Base-by-base conservation (phyloP, 2,113 vertebrate genomes). In the Ciconia stormi region DNA sequence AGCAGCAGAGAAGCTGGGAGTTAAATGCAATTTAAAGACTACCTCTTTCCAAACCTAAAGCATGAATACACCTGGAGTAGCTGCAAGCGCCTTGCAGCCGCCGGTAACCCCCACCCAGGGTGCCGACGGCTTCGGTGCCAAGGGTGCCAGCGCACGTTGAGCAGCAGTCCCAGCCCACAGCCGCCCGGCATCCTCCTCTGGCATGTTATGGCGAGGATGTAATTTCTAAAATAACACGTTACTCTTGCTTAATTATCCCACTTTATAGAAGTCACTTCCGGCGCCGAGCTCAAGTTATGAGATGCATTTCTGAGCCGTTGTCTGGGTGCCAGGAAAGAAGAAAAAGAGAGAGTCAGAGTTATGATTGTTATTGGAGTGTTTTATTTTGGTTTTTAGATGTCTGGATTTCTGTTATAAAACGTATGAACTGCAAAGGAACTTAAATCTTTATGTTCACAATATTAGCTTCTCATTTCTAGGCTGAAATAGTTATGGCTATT, bases 201-300 rank as follows among this genome's bases (percentile, higher is more conserved):
- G 89, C 83, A 0, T 74, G 92, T 96, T 90, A 81, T 72, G 55
- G 89, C 69, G 26, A 93, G 92, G 94, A 91, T 94, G 90, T 96
- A 94, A 94, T 97, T 97, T 89, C 96, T 95, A 91, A 97, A 97
- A 93, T 91, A 96, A 94, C 94, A 94, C 44, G 92, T 96, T 97
- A 47, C 79, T 65, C 79, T 70, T 92, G 77, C 67, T 96, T 97
- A 97, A 97, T 97, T 95, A 97, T 77, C 87, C 66, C 89, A 70
- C 83, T 96, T 90, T 91, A 88, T 92, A 91, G 88, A 96, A 96
- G 91, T 94, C 87, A 89, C 96, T 96, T 96, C 87, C 92, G 77
- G 88, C 65, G 18, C 91, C 19, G 40, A 86, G 93, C 90, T 91
- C 12, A 2, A 88, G 82, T 95, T 94, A 94, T 87, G 92, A 86